Evolutionary conservation across 1,140 invertebrate genomes (phyloP).

Genomic region (Nixonia krombeini): DNA sequence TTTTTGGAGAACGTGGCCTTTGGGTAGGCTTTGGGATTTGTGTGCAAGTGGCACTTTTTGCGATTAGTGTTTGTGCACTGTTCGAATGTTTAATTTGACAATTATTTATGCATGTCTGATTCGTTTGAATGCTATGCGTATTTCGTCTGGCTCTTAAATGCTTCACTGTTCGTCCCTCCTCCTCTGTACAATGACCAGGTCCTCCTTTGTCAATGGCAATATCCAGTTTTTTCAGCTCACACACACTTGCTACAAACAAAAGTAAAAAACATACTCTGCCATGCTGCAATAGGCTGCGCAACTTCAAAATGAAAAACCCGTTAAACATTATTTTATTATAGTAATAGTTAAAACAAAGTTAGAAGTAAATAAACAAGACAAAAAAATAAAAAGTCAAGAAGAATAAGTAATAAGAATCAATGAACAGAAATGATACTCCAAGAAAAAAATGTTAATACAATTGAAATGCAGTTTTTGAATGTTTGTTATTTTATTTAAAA

Average conservation of each 20-base stretch:
- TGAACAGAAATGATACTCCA: too few species aligned
- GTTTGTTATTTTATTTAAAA: not conserved
- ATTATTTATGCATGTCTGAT: constrained; percentile 53
- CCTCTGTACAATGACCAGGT: constrained; percentile 49
- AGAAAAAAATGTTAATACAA: too few species aligned
- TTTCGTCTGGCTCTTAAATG: constrained; percentile 62
- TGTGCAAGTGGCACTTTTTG: constrained; percentile 58
- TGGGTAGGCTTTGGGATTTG: constrained; percentile 58
- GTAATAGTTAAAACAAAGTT: too few species aligned
- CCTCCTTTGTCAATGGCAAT: constrained; percentile 56
- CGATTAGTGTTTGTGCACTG: constrained; percentile 62
- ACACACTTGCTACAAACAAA: constrained; percentile 69
- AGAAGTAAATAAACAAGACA: too few species aligned
- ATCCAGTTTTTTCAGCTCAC: constrained; percentile 70
- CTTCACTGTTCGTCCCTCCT: constrained; percentile 57
- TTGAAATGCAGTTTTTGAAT: too few species aligned
- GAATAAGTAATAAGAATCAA: too few species aligned
- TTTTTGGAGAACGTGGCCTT: constrained; percentile 65
- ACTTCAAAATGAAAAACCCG: not conserved
- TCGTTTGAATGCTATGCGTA: constrained; percentile 56
- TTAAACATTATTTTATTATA: not conserved
- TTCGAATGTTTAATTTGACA: constrained; percentile 57
- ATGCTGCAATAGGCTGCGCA: constrained; percentile 63
- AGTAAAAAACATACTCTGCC: constrained; percentile 68
- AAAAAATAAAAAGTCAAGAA: too few species aligned